Evolutionary conservation across 2,888 invertebrate genomes (phyloP).

Genomic region (Embidobia sp.): DNA sequence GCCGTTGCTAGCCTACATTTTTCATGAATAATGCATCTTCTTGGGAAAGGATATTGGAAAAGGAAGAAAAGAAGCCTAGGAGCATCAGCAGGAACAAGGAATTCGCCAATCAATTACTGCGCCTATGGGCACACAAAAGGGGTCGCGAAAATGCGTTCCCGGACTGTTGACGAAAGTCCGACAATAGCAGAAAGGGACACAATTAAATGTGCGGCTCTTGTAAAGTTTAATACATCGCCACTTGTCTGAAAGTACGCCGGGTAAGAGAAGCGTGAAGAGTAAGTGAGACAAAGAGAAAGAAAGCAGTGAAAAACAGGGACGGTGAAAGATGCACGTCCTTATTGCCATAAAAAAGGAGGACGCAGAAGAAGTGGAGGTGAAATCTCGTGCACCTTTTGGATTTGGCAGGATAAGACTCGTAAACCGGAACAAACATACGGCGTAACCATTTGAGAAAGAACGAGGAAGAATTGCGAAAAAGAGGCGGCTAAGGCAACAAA

Average conservation of each 20-base stretch:
- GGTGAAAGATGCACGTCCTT: conserved; percentile 22
- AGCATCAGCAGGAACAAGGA: neutral
- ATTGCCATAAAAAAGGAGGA: conserved; percentile 9
- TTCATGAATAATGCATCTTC: conserved; percentile 45
- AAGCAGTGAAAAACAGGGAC: neutral
- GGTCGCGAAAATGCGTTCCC: neutral
- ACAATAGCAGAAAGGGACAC: conserved; percentile 19
- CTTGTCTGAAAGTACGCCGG: conserved; percentile 4
- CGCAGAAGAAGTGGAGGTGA: neutral
- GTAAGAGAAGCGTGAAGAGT: neutral
- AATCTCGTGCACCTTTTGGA: conserved; percentile 47
- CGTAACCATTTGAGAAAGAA: conserved; percentile 64
- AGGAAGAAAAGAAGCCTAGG: conserved; percentile 12
- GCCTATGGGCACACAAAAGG: conserved; percentile 7
- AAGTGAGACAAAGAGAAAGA: neutral
- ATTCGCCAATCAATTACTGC: conserved; percentile 49
- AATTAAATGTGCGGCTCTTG: conserved; percentile 29
- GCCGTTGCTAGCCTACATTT: conserved; percentile 3
- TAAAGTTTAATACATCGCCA: conserved; percentile 40
- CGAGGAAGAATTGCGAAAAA: conserved; percentile 48
- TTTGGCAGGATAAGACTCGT: conserved; percentile 60
- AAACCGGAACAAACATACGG: conserved; percentile 67
- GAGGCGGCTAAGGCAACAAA: conserved; percentile 37
- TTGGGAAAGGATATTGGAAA: conserved; percentile 18
- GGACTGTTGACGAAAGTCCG: conserved; percentile 18